Conservation (phyloP, 2,113 vertebrate species). For the Semnornis frantzii region DNA sequence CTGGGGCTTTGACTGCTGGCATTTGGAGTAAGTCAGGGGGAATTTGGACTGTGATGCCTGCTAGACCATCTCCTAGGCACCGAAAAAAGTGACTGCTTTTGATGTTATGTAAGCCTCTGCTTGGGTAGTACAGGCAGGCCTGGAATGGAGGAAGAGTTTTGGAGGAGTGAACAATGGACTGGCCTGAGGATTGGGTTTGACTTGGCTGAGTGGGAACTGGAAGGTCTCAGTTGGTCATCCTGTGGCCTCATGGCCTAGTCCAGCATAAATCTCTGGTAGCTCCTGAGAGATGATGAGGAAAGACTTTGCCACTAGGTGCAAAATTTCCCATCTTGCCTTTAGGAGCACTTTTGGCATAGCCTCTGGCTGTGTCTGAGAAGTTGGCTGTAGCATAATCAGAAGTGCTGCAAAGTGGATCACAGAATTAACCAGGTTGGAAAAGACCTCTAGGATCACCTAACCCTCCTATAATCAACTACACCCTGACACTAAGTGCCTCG, state of each 20-base stretch:
- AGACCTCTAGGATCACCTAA: too few species aligned
- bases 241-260: background rate
- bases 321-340: background rate
- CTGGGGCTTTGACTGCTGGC: background rate
- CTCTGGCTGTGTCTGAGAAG: background rate
- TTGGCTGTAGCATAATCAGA: background rate
- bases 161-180: too few species aligned
- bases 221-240: background rate
- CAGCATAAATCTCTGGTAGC: background rate
- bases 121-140: background rate
- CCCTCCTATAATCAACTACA: too few species aligned
- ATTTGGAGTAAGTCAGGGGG: background rate
- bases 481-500: too few species aligned
- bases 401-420: background rate
- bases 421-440: too few species aligned
- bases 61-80: conserved; percentile 37
- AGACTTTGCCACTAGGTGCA: background rate
- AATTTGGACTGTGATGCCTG: conserved; percentile 3
- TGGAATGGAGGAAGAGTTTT: background rate
- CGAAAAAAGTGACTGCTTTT: background rate
- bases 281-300: background rate
- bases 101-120: background rate
- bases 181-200: background rate
- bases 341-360: background rate
- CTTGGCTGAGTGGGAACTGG: background rate